Base-by-base conservation (phyloP, 2,113 vertebrate species). In the Xiphophorus maculatus region DNA sequence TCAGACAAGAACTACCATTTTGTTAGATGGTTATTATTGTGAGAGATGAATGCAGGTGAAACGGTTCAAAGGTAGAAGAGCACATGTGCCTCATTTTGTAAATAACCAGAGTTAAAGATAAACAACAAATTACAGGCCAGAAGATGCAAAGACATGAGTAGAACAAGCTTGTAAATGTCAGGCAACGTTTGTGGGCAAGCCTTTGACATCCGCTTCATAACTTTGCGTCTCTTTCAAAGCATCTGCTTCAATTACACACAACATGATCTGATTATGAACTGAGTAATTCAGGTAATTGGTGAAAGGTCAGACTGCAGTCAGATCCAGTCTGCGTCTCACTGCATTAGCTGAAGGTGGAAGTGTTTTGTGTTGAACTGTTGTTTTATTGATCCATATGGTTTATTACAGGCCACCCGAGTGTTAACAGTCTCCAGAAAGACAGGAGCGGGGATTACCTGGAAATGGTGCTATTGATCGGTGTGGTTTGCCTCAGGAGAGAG, bases 321-420 rank as follows among this genome's bases (percentile, higher is more conserved):
- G n/a, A 85, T 80, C 63, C 61, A 72, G 78, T 83, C 63, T 69
- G 78, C 54, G 84, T 88, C 79, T 87, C 79, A 81, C 69, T 69
- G 71, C 80, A 82, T 87, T 76, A 88, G 76, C 73, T 76, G 68
- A 74, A 10, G 63, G 44, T 69, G 84, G 82, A 88, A 87, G 82
- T 84, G 87, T 87, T 87, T 79, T 82, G 71, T 89, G 71, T 84
- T 80, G 83, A 81, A 82, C 73, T 63, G 76, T 42, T 86, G 84
- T 76, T 28, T 30, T 89, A 91, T 92, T 85, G 92, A 92, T 88
- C 87, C 60, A 11, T 62, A 58, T 87, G 81, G 82, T 90, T 93
- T 90, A 90, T 92, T 85, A 91, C 81, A 77, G 80, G 71, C 79
- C 68, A 71, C 74, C 76, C 10, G 67, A 89, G 78, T 85, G 84